Conservation (phyloP, 2,888 invertebrate species). For the Drosophila demipolita region DNA sequence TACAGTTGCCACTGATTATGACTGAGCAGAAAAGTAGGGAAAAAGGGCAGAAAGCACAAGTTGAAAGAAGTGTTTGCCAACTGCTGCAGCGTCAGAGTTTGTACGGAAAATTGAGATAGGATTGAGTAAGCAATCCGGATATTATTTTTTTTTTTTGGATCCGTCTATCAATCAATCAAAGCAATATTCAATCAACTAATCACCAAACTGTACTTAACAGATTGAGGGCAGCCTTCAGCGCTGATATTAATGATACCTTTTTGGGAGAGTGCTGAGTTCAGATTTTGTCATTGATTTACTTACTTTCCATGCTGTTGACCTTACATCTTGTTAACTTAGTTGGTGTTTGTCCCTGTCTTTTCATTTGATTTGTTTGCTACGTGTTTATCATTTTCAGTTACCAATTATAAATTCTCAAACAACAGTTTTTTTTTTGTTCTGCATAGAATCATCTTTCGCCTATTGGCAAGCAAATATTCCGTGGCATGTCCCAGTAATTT, state of each 20-base stretch:
- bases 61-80: not conserved
- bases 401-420: constrained; percentile 12
- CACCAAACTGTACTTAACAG: constrained; percentile 39
- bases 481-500: constrained; percentile 17
- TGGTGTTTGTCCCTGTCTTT: not conserved
- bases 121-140: constrained; percentile 20
- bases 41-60: not conserved
- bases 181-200: constrained; percentile 47
- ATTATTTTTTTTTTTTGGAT: not conserved
- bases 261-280: not conserved
- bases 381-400: constrained; percentile 1
- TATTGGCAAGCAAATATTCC: constrained; percentile 10
- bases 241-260: constrained; percentile 1
- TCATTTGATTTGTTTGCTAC: not conserved
- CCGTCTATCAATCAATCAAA: constrained; percentile 45
- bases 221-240: constrained; percentile 13
- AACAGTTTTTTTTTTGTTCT: not conserved
- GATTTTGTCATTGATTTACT: not conserved
- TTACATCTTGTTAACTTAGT: not conserved
- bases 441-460: not conserved
- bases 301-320: not conserved
- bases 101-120: constrained; percentile 10
- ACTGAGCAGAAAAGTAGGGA: not conserved
- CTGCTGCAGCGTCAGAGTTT: not conserved
- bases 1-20: constrained; percentile 29